Conservation (phyloP, 1,140 invertebrate genomes). For the Saxidomus purpurata region DNA sequence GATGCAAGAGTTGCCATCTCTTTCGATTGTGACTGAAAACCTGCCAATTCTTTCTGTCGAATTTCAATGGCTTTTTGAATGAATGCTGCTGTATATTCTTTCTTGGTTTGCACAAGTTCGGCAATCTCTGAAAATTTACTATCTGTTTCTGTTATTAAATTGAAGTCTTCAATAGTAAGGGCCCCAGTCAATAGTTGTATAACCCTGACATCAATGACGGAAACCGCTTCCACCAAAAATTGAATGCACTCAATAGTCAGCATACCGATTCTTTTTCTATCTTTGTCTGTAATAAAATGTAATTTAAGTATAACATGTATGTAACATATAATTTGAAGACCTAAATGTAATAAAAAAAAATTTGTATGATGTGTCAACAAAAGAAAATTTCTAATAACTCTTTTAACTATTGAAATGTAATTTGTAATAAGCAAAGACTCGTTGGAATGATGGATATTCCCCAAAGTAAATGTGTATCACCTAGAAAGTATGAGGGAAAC, state of each 20-base stretch:
- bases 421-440: too few species aligned
- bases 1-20: constrained; percentile 7
- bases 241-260: background rate
- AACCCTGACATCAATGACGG: background rate
- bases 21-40: background rate
- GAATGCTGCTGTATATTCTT: background rate
- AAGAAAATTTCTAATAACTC: too few species aligned
- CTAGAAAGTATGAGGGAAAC: too few species aligned
- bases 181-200: background rate
- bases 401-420: too few species aligned
- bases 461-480: too few species aligned
- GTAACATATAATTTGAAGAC: background rate
- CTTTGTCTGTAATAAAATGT: constrained; percentile 19
- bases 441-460: too few species aligned
- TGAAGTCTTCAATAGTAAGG: background rate
- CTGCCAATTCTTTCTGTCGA: background rate
- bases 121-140: background rate
- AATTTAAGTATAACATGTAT: too few species aligned
- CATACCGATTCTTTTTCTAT: background rate
- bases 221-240: background rate
- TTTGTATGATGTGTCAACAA: too few species aligned
- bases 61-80: background rate
- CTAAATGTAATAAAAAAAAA: too few species aligned
- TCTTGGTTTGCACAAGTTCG: background rate
- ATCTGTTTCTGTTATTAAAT: background rate